Base-by-base conservation (phyloP, 2,888 invertebrate species). In the Theretra japonica region DNA sequence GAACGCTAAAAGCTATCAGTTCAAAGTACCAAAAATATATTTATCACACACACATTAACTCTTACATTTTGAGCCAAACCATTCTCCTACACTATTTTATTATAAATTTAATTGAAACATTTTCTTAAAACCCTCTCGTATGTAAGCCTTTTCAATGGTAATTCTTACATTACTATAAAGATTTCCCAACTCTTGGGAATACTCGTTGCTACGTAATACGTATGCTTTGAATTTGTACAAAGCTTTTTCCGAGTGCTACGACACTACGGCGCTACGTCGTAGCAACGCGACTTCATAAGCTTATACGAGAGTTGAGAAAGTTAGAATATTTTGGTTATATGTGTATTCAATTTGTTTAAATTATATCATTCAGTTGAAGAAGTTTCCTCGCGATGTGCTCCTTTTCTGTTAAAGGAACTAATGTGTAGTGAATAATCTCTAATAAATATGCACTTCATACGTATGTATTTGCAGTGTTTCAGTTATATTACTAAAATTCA, bases 211-310 rank as follows among this genome's bases (percentile, higher is more conserved):
- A 41, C 65, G 65, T 53, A 53, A n/a, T n/a, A 48, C 41, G 17
- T 23, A 41, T 65, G 65, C 65, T 65, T 41, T 21, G 48, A 65
- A 25, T 17, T 48, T 65, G 23, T 41, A 23, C 48, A 48, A 23
- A 23, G 65, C 48, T 65, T 17, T 48, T 65, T 30, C 48, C 41
- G 41, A 41, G 23, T 65, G 62, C 62, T 65, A 65, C 62, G 62
- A 4, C 41, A 41, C 41, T 41, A 41, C 33, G 25, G 17, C 25
- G 41, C 33, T 60, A 28, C 41, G 41, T 41, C 41, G 41, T 53
- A 53, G 53, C 53, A 7, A 53, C n/a, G n/a, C 53, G n/a, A n/a
- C 53, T 53, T n/a, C 53, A n/a, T 19, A 53, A 53, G 53, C 53
- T n/a, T 53, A 15, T 11, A 41, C 41, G 41, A 41, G 41, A 41